Evolutionary conservation across 2,888 invertebrate genomes (phyloP).

Genomic region (Acanthosoma haemorrhoidale): DNA sequence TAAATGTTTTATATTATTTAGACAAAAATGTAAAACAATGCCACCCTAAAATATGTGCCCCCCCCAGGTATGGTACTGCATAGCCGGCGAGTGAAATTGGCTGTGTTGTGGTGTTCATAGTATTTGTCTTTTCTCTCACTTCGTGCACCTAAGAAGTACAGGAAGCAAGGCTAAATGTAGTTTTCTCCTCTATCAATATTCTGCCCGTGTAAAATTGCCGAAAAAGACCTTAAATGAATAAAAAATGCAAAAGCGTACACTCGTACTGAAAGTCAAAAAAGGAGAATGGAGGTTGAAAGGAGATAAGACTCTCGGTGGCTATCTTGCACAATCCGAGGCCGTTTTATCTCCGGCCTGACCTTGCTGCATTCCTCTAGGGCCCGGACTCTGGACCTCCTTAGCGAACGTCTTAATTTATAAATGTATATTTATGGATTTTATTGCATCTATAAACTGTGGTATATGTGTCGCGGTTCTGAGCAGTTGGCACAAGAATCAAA

Average conservation of each 20-base stretch:
- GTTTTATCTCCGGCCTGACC: neutral
- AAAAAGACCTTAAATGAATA: neutral
- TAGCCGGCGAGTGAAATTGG: too few relatives aligned
- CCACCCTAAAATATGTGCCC: too few relatives aligned
- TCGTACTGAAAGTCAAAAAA: neutral
- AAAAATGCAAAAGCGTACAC: neutral
- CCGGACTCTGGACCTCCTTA: neutral
- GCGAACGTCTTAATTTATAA: neutral
- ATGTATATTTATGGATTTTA: neutral
- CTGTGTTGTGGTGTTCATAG: too few relatives aligned
- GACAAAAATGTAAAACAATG: too few relatives aligned
- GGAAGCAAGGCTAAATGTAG: too few relatives aligned
- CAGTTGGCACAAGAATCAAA: too few relatives aligned
- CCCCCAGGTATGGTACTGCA: too few relatives aligned
- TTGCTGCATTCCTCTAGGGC: neutral
- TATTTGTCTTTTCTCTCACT: too few relatives aligned
- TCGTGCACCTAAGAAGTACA: too few relatives aligned
- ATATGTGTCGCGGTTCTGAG: neutral
- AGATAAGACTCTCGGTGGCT: neutral
- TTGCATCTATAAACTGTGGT: too few relatives aligned
- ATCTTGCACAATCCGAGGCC: slow-evolving; percentile 5
- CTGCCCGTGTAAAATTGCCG: neutral
- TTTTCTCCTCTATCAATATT: too few relatives aligned
- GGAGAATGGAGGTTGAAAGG: neutral
- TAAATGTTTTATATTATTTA: too few relatives aligned